These are phyloP conservation scores for Litocranius walleri DNA, from an alignment of 2,113 vertebrate genomes.

Conservation along the genomic window DNA sequence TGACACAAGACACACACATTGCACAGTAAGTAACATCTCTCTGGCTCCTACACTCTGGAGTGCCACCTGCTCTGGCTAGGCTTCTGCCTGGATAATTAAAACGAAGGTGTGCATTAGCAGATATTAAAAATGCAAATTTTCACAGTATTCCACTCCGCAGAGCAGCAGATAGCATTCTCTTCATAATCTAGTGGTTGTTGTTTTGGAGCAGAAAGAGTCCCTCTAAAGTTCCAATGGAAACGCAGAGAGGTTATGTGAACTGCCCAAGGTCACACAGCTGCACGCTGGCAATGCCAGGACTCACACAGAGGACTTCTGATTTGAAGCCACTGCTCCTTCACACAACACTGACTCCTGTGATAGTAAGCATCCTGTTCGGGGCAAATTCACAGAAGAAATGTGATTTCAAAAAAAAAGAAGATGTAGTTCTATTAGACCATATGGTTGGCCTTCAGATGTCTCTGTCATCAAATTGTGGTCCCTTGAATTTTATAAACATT, in stretches of 20 bases:
- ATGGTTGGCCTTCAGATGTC: neutral
- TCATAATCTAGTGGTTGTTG: neutral
- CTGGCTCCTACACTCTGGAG: neutral
- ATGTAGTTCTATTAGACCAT: neutral
- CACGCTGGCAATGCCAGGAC: constrained; percentile 17
- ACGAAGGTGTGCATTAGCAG: constrained; percentile 14
- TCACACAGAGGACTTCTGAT: constrained; percentile 54
- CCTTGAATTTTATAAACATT: neutral
- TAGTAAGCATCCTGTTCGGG: neutral
- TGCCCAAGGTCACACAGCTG: constrained; percentile 59
- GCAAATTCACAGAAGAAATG: neutral
- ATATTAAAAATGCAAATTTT: constrained; percentile 23
- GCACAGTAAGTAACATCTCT: neutral
- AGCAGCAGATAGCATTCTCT: constrained; percentile 2
- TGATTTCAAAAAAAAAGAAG: neutral
- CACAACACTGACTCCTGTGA: neutral
- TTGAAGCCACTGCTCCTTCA: neutral
- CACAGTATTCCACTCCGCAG: neutral
- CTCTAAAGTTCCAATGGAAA: neutral
- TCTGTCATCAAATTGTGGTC: neutral
- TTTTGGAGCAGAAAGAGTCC: constrained; percentile 24
- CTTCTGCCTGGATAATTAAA: neutral
- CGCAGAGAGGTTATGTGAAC: constrained; percentile 46
- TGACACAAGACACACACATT: neutral
- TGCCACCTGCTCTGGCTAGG: constrained; percentile 7